Conservation (phyloP, 2,888 invertebrate genomes). For the Rhagonycha fulva region DNA sequence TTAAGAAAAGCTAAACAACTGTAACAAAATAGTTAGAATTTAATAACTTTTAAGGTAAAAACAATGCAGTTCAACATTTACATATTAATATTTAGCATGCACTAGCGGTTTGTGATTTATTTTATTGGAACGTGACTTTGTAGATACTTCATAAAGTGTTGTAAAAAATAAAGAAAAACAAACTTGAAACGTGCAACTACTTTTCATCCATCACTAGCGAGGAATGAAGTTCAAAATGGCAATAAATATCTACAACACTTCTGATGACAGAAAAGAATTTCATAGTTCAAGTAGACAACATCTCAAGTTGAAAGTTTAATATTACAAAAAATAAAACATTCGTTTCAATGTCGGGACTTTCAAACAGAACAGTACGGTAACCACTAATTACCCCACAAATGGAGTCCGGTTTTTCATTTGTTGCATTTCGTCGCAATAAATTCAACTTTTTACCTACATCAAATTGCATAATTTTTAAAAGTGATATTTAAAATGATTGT, state of each 20-base stretch:
- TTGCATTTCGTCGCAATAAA: too few relatives aligned
- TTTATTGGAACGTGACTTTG: not conserved
- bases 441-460: too few relatives aligned
- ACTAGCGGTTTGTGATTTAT: not conserved
- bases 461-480: too few relatives aligned
- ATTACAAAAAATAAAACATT: not conserved
- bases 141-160: not conserved
- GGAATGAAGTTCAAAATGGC: not conserved
- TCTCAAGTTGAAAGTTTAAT: not conserved
- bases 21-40: not conserved
- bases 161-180: not conserved
- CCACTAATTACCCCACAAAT: not conserved
- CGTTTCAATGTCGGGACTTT: not conserved
- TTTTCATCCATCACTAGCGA: not conserved
- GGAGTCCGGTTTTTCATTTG: not conserved
- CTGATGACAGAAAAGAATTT: not conserved
- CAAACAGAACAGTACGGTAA: not conserved
- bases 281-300: not conserved
- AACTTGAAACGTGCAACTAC: not conserved
- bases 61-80: not conserved
- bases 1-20: too few relatives aligned
- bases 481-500: too few relatives aligned
- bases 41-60: not conserved
- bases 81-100: not conserved
- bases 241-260: not conserved